phyloP scores from a whole-genome alignment of 2,888 invertebrate species.

The Lathronympha strigana region DNA sequence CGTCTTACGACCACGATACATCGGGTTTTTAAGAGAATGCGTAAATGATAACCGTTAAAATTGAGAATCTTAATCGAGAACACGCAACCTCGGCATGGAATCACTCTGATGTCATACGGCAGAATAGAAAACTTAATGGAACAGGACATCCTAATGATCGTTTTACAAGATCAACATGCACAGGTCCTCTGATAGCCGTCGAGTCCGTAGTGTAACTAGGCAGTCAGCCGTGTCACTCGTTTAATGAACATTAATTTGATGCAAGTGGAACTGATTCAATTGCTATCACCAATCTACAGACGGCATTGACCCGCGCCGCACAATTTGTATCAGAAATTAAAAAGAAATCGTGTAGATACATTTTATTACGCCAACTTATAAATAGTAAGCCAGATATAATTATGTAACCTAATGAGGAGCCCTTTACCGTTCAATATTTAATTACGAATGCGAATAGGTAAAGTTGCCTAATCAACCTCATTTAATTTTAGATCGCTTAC shows the following conservation, averaged over 20 bases:
- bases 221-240: constrained; percentile 61
- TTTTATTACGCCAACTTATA: neutral
- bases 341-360: neutral
- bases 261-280: constrained; percentile 84
- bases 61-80: constrained; percentile 25
- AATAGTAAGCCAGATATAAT: neutral
- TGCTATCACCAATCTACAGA: constrained; percentile 75
- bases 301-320: constrained; percentile 77
- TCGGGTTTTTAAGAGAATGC: constrained; percentile 50
- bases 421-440: neutral
- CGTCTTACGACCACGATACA: constrained; percentile 66
- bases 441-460: neutral
- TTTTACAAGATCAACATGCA: constrained; percentile 53
- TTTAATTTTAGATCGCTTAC: constrained; percentile 4
- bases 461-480: constrained; percentile 13
- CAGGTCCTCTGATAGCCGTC: constrained; percentile 49
- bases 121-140: constrained; percentile 46
- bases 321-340: neutral
- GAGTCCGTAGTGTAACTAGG: constrained; percentile 51
- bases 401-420: neutral
- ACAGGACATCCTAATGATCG: constrained; percentile 61
- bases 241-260: constrained; percentile 80
- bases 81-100: constrained; percentile 53
- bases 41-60: constrained; percentile 44
- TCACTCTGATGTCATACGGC: constrained; percentile 63